Evolutionary conservation across 2,888 invertebrate genomes (phyloP).

Genomic region (Scaptomyza parva): DNA sequence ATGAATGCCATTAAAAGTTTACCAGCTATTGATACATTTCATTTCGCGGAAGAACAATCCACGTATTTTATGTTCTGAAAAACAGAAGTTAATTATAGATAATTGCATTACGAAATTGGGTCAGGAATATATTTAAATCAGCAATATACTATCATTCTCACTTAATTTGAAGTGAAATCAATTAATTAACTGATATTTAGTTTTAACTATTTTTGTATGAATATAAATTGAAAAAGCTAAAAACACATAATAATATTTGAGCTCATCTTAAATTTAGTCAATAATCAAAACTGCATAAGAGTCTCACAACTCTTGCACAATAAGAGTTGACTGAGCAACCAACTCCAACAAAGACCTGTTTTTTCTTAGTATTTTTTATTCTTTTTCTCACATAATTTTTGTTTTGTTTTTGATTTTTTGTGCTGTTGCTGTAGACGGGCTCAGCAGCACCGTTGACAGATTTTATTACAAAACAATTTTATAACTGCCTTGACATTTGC

Average conservation of each 20-base stretch:
- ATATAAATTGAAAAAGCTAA: too few relatives aligned
- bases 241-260: too few relatives aligned
- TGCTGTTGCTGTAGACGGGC: constrained; percentile 17
- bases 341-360: constrained; percentile 28
- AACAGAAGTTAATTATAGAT: not conserved
- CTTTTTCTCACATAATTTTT: constrained; percentile 21
- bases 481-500: constrained; percentile 57
- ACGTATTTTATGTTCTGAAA: not conserved
- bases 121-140: not conserved
- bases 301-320: not conserved
- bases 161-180: not conserved
- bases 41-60: not conserved
- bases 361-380: constrained; percentile 1
- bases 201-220: too few relatives aligned
- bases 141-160: not conserved
- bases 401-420: constrained; percentile 19
- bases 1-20: constrained; percentile 20
- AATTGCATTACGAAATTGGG: not conserved
- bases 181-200: too few relatives aligned
- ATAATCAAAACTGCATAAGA: not conserved
- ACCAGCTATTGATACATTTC: constrained; percentile 24
- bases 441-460: constrained; percentile 34
- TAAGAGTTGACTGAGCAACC: constrained; percentile 7
- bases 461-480: constrained; percentile 15
- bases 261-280: not conserved